Evolutionary conservation across 2,888 invertebrate species (phyloP).

Genomic region (Caenorhabditis sinica): DNA sequence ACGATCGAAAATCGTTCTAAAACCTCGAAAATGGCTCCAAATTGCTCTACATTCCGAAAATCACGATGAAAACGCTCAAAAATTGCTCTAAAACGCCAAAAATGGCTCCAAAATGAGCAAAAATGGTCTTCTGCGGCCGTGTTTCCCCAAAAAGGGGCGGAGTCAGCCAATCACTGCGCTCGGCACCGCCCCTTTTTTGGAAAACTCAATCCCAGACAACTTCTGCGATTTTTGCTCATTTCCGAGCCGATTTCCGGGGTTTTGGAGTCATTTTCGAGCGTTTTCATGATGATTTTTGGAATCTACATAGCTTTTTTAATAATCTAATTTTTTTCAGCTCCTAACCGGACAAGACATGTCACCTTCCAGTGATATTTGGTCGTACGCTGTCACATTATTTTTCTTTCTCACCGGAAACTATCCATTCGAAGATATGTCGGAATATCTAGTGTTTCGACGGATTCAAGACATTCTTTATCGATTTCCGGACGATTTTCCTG

Average conservation of each 20-base stretch:
- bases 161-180: no score
- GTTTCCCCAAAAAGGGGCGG: no score
- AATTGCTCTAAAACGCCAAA: background rate
- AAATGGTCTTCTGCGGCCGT: no score
- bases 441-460: conserved; percentile 97
- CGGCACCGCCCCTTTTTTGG: no score
- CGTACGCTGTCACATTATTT: conserved; percentile 68
- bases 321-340: conserved; percentile 58
- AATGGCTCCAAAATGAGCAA: background rate
- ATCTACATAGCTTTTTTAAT: no score
- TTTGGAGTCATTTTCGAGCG: no score
- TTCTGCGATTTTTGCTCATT: no score
- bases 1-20: background rate
- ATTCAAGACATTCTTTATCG: conserved; percentile 93
- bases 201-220: no score
- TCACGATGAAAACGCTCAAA: background rate
- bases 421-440: conserved; percentile 86
- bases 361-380: conserved; percentile 75
- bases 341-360: conserved; percentile 53
- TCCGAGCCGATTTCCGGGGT: no score
- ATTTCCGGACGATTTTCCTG: conserved; percentile 92
- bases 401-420: conserved; percentile 69
- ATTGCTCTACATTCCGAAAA: conserved; percentile 6
- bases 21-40: background rate
- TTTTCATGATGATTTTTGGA: background rate